phyloP scores from a whole-genome alignment of 2,113 vertebrate species.

The Xiphophorus maculatus region DNA sequence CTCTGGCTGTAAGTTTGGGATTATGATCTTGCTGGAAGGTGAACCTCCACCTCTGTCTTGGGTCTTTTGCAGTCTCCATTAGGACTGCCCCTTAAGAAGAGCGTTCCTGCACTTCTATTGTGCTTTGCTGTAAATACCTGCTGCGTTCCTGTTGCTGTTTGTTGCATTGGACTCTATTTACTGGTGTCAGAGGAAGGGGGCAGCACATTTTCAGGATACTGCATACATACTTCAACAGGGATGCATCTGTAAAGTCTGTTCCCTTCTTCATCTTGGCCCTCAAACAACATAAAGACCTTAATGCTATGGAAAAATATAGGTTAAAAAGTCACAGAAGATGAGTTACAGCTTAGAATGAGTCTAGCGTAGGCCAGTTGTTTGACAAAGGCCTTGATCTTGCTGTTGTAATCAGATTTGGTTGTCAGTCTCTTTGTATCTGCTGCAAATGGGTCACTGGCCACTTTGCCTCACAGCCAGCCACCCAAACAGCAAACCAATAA shows the following conservation, averaged over 20 bases:
- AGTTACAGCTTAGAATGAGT: constrained; percentile 54
- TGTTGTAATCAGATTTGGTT: constrained; percentile 73
- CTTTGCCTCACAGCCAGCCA: constrained; percentile 65
- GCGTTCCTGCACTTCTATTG: neutral
- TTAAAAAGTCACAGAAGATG: constrained; percentile 48
- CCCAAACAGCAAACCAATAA: constrained; percentile 40
- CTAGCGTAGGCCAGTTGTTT: constrained; percentile 48
- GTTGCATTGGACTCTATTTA: neutral
- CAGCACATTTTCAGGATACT: constrained; percentile 1
- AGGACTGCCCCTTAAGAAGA: neutral
- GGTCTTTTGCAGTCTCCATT: neutral
- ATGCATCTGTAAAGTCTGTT: constrained; percentile 36
- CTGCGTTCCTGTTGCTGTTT: neutral
- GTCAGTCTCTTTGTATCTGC: constrained; percentile 71
- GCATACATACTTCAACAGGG: constrained; percentile 36
- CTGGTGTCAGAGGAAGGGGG: constrained; percentile 23
- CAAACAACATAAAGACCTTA: neutral
- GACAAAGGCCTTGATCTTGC: constrained; percentile 42
- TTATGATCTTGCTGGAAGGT: too few species aligned
- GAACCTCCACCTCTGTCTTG: neutral
- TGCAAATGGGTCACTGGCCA: constrained; percentile 76
- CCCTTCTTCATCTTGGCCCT: constrained; percentile 13
- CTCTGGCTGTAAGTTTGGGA: neutral
- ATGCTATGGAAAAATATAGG: neutral
- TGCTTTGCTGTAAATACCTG: neutral